phyloP scores from a whole-genome alignment of 2,888 invertebrate genomes.

The Idaea aversata region DNA sequence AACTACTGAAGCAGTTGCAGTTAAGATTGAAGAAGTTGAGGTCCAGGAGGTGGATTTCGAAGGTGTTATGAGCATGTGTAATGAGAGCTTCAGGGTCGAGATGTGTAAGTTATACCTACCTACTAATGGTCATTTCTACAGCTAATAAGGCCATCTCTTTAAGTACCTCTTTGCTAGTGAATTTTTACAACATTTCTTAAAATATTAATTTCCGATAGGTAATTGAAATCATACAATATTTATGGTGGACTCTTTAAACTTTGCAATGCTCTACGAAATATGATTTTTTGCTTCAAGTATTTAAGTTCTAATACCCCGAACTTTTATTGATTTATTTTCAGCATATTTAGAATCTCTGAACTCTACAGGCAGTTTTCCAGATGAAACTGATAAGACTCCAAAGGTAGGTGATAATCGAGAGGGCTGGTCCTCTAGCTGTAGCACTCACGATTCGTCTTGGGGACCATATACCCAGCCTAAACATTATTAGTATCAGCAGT shows the following conservation, averaged over 20 bases:
- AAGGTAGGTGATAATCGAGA: constrained; percentile 59
- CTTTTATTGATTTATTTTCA: constrained; percentile 38
- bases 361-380: constrained; percentile 76
- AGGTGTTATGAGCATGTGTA: constrained; percentile 67
- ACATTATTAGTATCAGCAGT: no score
- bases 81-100: constrained; percentile 76
- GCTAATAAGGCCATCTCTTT: background rate
- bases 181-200: no score
- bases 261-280: background rate
- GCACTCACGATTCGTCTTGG: no score
- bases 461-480: no score
- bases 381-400: constrained; percentile 78
- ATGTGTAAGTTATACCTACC: constrained; percentile 68
- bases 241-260: background rate
- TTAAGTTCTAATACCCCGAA: background rate
- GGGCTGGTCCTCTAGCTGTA: no score
- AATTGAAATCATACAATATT: no score
- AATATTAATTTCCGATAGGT: no score
- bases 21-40: constrained; percentile 17
- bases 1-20: constrained; percentile 10
- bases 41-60: constrained; percentile 49
- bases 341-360: constrained; percentile 74
- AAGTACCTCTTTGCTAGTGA: no score
- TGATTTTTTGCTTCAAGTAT: constrained; percentile 7
- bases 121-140: background rate